Conservation (phyloP, 2,797 vertebrate genomes). For the Amblyraja radiata region DNA sequence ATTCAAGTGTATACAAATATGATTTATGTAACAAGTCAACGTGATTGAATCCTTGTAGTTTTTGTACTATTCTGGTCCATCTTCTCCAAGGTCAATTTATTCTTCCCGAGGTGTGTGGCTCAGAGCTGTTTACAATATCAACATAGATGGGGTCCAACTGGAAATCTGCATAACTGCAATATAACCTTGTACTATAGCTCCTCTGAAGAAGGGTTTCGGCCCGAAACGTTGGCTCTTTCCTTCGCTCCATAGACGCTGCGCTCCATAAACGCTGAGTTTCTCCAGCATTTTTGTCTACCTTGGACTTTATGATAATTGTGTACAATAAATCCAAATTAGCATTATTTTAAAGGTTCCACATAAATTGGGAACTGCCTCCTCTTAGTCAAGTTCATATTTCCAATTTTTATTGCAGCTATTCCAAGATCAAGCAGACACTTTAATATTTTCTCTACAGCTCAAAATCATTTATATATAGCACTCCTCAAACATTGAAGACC, state of each 20-base stretch:
- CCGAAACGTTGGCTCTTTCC: too few species aligned
- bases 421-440: background rate
- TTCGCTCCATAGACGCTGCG: too few species aligned
- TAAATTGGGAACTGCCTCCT: background rate
- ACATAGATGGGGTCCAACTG: background rate
- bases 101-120: background rate
- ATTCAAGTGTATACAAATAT: background rate
- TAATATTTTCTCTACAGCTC: background rate
- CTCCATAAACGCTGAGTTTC: too few species aligned
- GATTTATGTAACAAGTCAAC: background rate
- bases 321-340: background rate
- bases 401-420: background rate
- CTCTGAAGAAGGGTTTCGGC: background rate
- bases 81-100: background rate
- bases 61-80: background rate
- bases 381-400: background rate
- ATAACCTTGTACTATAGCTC: background rate
- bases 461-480: background rate
- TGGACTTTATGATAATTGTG: background rate
- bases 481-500: background rate
- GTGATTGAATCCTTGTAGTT: background rate
- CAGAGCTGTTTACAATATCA: background rate
- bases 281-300: too few species aligned
- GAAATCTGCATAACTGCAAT: background rate
- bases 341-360: background rate